These are phyloP conservation scores for Mongoloraphidia duomilia DNA, from an alignment of 2,888 invertebrate species.

Conservation along the genomic window DNA sequence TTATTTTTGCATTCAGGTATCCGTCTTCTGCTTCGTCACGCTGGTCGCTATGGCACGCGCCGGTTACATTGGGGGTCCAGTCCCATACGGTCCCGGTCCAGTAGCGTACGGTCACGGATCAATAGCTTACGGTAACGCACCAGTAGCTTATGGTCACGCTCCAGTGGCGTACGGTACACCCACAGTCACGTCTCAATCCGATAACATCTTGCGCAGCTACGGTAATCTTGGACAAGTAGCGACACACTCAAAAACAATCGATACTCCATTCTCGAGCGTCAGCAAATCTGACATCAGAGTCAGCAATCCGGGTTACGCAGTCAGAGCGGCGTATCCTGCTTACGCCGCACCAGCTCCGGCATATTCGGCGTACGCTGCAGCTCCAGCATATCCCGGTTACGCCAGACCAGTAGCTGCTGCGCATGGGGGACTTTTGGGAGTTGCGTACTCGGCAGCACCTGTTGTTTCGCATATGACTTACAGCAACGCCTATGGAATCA, in stretches of 20 bases:
- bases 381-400: conserved; percentile 25
- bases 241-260: conserved; percentile 55
- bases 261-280: conserved; percentile 58
- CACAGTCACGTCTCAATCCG: conserved; percentile 31
- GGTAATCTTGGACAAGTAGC: conserved; percentile 57
- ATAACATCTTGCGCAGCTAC: conserved; percentile 44
- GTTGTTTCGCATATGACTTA: conserved; percentile 45
- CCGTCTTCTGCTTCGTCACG: too few relatives aligned
- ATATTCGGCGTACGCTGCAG: conserved; percentile 12
- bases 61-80: neutral
- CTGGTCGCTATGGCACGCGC: neutral
- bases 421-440: conserved; percentile 34
- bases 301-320: conserved; percentile 40
- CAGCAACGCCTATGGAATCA: conserved; percentile 37
- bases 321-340: conserved; percentile 1
- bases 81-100: neutral
- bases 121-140: conserved; percentile 9
- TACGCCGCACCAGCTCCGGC: conserved; percentile 12
- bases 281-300: conserved; percentile 56
- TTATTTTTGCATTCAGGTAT: too few relatives aligned
- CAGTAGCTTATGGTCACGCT: conserved; percentile 12
- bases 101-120: neutral
- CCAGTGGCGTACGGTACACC: conserved; percentile 13
- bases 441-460: conserved; percentile 44
- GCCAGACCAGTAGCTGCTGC: conserved; percentile 22